Evolutionary conservation across 2,797 vertebrate species (phyloP), one percentile per base, ranked within the genome.

Genomic region (Sternarchorhynchus goeldii): DNA sequence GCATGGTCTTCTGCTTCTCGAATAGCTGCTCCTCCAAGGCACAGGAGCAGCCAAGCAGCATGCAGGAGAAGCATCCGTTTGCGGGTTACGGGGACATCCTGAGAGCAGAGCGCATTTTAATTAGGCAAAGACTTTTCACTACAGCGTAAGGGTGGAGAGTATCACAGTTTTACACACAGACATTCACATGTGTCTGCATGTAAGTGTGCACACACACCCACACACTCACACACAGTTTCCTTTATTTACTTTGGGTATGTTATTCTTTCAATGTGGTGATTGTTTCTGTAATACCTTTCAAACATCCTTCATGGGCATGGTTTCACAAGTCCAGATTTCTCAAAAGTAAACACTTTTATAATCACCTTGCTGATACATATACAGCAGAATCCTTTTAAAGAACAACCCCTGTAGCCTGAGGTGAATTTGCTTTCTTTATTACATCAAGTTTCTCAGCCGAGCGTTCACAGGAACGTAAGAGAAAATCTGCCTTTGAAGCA

Each of bases 211-310:
- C 18, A 32, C 56, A 59, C n/a, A 31, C 21, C 6, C 32, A 66
- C 39, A 45, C 34, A n/a, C 60, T 73, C 59, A 64, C 62, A 59
- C 58, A 45, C 21, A 36, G 2, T 25, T 29, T 56, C 41, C 68
- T 65, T 78, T 58, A 7, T 71, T 71, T 32, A 55, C 45, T 79
- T 57, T 55, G 63, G 75, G 39, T 59, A 73, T 76, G 68, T 81
- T 73, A 73, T 76, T 32, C 68, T 76, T 82, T 76, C 69, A 76
- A 34, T 79, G 63, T 69, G 57, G 16, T 55, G 55, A 79, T 67
- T 79, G 77, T 79, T 79, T 79, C 77, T 73, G 70, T 73, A 64
- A 76, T 69, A 62, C 34, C 64, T 79, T 79, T 82, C 17, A 77
- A 79, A 75, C 66, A 34, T 50, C 64, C 57, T 68, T 79, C 73